Evolutionary conservation across 2,888 invertebrate genomes (phyloP).

Genomic region (Coecobrya sp.): DNA sequence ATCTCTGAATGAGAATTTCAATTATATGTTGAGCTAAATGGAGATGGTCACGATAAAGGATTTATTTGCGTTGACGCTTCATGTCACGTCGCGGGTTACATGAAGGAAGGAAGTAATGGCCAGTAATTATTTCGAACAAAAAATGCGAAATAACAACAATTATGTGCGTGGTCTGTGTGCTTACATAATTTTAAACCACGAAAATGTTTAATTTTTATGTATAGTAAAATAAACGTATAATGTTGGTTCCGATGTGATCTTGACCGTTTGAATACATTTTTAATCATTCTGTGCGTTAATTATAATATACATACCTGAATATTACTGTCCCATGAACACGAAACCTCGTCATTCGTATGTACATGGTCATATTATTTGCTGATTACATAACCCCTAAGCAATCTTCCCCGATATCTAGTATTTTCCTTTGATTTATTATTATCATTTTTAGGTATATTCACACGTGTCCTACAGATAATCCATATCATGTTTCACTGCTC

Average conservation of each 20-base stretch:
- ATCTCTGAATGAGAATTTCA: background rate
- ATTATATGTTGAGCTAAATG: background rate
- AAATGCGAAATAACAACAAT: background rate
- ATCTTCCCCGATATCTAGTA: constrained; percentile 43
- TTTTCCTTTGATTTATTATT: constrained; percentile 71
- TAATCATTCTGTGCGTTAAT: background rate
- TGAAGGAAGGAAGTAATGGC: constrained; percentile 19
- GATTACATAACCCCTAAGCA: constrained; percentile 71
- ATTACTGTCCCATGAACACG: background rate
- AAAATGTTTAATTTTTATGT: constrained; percentile 1
- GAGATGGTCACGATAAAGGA: constrained; percentile 43
- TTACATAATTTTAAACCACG: constrained; percentile 40
- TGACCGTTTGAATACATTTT: constrained; percentile 20
- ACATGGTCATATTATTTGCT: constrained; percentile 43
- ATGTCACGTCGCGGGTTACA: constrained; percentile 18
- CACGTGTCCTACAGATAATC: constrained; percentile 32
- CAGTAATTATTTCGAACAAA: background rate
- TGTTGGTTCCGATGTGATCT: background rate
- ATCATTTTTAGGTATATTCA: constrained; percentile 61
- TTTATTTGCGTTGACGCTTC: constrained; percentile 19
- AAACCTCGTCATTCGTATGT: background rate
- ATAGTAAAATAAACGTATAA: background rate
- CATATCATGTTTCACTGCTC: constrained; percentile 43
- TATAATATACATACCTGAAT: constrained; percentile 1
- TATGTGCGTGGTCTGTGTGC: background rate